These are phyloP conservation scores for Priocnemis perturbator DNA, from an alignment of 2,888 invertebrate species.

Conservation along the genomic window DNA sequence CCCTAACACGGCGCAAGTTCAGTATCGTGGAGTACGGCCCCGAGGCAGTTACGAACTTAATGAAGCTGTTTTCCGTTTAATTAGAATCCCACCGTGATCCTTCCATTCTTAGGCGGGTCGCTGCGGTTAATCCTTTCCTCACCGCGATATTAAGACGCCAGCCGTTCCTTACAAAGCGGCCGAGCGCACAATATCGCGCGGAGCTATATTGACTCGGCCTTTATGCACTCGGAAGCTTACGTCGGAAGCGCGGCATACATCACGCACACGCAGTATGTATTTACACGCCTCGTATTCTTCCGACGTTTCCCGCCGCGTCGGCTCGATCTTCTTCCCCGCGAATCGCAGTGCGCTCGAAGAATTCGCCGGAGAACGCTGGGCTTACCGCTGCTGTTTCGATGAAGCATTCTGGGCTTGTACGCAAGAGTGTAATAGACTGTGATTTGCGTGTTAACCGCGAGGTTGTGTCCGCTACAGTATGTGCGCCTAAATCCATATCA, in stretches of 20 bases:
- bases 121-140: constrained; percentile 62
- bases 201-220: constrained; percentile 45
- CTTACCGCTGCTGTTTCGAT: no score
- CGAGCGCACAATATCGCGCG: constrained; percentile 40
- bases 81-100: constrained; percentile 72
- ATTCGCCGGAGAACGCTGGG: neutral
- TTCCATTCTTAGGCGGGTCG: constrained; percentile 64
- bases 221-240: constrained; percentile 44
- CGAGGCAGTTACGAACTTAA: constrained; percentile 68
- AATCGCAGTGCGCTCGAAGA: neutral
- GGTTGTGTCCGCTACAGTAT: no score
- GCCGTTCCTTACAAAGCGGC: constrained; percentile 50
- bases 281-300: constrained; percentile 34
- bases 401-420: no score
- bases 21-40: constrained; percentile 50
- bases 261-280: constrained; percentile 31
- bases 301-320: neutral
- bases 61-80: constrained; percentile 73
- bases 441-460: no score
- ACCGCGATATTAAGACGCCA: constrained; percentile 67
- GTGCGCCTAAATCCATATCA: no score
- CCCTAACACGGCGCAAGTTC: constrained; percentile 42
- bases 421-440: no score
- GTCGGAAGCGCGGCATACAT: constrained; percentile 19
- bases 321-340: neutral